A percentile compares a stretch with the other conserved stretches of the same genome.
Evolutionary conservation across 2,113 vertebrate species (phyloP).

Genomic region (Arizona elegans): DNA sequence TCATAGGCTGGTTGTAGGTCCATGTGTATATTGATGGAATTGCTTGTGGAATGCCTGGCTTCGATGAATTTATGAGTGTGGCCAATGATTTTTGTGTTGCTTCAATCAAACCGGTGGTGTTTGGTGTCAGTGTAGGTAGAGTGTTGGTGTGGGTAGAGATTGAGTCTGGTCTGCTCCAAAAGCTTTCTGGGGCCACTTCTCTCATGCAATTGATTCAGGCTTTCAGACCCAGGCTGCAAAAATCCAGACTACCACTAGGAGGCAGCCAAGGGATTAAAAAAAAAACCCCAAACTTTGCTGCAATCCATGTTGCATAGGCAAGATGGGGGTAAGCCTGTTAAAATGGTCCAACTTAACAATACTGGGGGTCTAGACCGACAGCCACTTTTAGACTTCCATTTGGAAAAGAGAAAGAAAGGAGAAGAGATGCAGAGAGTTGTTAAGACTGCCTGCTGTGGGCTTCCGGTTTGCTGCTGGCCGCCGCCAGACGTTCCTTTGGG

Average conservation of each 20-base stretch:
- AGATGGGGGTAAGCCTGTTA: not conserved
- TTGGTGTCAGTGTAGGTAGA: too few relatives aligned
- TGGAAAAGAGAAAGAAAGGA: not conserved
- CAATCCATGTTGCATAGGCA: not conserved
- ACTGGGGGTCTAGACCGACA: not conserved
- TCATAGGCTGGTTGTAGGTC: too few relatives aligned
- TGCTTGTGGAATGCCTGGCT: too few relatives aligned
- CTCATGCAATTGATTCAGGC: not conserved
- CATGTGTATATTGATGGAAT: too few relatives aligned
- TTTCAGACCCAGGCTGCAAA: not conserved
- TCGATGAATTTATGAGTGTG: too few relatives aligned
- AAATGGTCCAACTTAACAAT: not conserved
- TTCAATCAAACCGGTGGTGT: too few relatives aligned
- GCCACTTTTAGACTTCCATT: not conserved
- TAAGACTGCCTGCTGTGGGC: not conserved
- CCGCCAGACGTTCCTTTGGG: too few relatives aligned
- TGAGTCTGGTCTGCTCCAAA: not conserved
- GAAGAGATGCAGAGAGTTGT: not conserved
- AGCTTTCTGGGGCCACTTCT: not conserved
- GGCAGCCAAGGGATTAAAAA: not conserved
- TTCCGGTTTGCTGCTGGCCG: too few relatives aligned
- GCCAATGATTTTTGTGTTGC: too few relatives aligned
- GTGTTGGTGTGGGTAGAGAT: too few relatives aligned
- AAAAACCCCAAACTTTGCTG: not conserved
- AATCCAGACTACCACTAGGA: not conserved